These are phyloP conservation scores for Ectemnius lituratus DNA, from an alignment of 2,888 invertebrate species.

Conservation along the genomic window DNA sequence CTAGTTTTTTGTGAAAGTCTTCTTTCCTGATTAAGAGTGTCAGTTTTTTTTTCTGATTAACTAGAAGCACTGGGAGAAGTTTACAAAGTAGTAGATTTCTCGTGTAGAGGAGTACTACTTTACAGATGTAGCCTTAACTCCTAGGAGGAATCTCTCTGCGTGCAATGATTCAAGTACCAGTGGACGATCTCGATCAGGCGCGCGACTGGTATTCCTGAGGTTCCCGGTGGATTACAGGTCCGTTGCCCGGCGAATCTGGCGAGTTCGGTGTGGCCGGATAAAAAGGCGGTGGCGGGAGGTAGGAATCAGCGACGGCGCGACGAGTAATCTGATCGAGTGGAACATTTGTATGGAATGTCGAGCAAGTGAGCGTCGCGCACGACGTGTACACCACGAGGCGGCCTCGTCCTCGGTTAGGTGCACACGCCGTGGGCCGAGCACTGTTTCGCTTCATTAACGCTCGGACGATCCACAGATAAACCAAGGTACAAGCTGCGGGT, in stretches of 20 bases:
- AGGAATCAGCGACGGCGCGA: constrained; percentile 33
- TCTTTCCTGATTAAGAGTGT: too few relatives aligned
- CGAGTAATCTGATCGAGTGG: constrained; percentile 65
- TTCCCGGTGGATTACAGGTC: neutral
- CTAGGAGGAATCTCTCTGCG: too few relatives aligned
- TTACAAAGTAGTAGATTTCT: neutral
- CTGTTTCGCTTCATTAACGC: constrained; percentile 69
- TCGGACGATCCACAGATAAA: constrained; percentile 68
- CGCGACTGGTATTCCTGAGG: too few relatives aligned
- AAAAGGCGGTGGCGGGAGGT: constrained; percentile 13
- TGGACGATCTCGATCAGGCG: too few relatives aligned
- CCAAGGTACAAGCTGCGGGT: constrained; percentile 57
- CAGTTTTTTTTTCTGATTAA: too few relatives aligned
- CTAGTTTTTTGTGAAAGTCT: too few relatives aligned
- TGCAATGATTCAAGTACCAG: too few relatives aligned
- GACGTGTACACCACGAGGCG: constrained; percentile 45
- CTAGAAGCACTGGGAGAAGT: too few relatives aligned
- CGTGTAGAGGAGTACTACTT: neutral
- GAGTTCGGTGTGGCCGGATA: neutral
- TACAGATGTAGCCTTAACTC: neutral
- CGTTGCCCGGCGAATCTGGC: neutral
- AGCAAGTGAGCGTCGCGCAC: constrained; percentile 66
- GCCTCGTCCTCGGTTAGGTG: constrained; percentile 40
- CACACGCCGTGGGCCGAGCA: constrained; percentile 20
- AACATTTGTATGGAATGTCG: constrained; percentile 73